Evolutionary conservation across 2,797 vertebrate species (phyloP).

Genomic region (Acanthiza pusilla): DNA sequence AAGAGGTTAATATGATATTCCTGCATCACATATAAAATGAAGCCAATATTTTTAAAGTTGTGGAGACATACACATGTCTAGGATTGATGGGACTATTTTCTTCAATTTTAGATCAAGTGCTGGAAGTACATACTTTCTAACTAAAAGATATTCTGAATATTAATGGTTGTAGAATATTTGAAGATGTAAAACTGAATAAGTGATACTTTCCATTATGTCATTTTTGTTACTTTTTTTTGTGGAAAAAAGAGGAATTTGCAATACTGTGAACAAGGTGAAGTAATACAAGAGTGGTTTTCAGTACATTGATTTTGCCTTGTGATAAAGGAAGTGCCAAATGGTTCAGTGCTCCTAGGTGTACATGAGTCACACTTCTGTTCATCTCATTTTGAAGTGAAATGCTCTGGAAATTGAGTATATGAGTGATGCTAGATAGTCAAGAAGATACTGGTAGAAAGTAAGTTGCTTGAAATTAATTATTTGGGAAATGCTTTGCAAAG

Average conservation of each 20-base stretch:
- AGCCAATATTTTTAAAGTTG: not conserved
- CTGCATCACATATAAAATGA: not conserved
- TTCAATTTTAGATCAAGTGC: not conserved
- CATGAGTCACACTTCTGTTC: constrained; percentile 16
- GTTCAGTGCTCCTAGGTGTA: constrained; percentile 3
- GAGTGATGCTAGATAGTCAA: constrained; percentile 21
- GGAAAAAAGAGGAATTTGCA: not conserved
- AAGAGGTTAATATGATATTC: not conserved
- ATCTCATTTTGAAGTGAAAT: constrained; percentile 41
- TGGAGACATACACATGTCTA: not conserved
- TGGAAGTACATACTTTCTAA: not conserved
- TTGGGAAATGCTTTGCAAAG: constrained; percentile 34
- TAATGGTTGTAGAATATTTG: not conserved
- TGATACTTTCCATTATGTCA: not conserved
- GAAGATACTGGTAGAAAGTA: constrained; percentile 16
- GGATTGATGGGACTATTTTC: not conserved
- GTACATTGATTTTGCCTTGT: not conserved
- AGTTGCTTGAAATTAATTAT: constrained; percentile 61
- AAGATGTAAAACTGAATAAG: not conserved
- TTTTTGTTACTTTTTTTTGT: not conserved
- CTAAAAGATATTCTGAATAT: not conserved
- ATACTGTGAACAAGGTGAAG: not conserved
- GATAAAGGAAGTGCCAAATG: constrained; percentile 27
- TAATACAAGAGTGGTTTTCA: not conserved
- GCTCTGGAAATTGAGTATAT: constrained; percentile 43